Conservation (phyloP, 2,888 invertebrate species). For the Synergus umbraculus region DNA sequence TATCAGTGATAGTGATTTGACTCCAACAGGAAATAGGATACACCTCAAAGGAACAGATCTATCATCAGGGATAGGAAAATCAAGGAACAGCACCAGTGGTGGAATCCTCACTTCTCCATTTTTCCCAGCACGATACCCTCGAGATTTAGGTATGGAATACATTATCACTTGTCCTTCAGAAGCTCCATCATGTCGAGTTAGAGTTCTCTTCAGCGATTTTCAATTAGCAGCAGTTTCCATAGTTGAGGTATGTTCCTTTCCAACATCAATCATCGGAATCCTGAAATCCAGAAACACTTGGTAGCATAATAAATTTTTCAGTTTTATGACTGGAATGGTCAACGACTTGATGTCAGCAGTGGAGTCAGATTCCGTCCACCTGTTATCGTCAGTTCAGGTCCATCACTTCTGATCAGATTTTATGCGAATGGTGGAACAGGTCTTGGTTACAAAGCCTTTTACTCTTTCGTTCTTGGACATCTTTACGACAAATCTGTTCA, state of each 20-base stretch:
- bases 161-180: constrained; percentile 81
- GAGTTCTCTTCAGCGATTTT: constrained; percentile 84
- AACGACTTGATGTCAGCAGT: constrained; percentile 82
- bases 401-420: constrained; percentile 82
- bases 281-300: not conserved
- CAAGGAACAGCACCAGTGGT: constrained; percentile 74
- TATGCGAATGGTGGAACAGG: constrained; percentile 85
- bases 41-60: constrained; percentile 68
- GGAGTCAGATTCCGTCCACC: constrained; percentile 85
- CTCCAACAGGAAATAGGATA: constrained; percentile 79
- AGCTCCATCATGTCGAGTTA: constrained; percentile 79
- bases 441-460: constrained; percentile 83
- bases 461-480: constrained; percentile 78
- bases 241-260: constrained; percentile 79
- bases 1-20: too few relatives aligned
- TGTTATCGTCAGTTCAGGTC: constrained; percentile 82
- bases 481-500: constrained; percentile 70
- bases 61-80: constrained; percentile 62
- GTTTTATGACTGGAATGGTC: constrained; percentile 85
- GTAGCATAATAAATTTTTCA: constrained; percentile 61
- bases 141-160: constrained; percentile 84
- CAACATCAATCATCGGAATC: not conserved
- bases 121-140: constrained; percentile 83
- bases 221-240: constrained; percentile 83
- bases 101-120: constrained; percentile 83